Conservation (phyloP, 2,113 vertebrate genomes). For the Thalassarche chlororhynchos region DNA sequence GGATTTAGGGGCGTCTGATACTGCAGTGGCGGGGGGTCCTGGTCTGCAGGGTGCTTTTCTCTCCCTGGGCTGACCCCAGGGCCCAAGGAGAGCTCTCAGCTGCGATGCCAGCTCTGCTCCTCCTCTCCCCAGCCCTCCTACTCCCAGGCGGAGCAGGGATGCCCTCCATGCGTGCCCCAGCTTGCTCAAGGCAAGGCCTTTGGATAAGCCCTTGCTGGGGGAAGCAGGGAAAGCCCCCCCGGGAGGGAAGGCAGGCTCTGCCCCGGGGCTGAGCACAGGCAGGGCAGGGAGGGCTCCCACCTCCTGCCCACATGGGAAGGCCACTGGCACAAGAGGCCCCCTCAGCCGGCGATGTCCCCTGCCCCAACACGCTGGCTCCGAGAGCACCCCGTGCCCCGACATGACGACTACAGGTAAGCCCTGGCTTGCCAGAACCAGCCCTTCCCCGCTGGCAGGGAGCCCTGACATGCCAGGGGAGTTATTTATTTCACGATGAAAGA, state of each 20-base stretch:
- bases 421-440: slow-evolving; percentile 42
- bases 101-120: fast-evolving
- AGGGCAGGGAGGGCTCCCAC: not conserved
- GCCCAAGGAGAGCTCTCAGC: not conserved
- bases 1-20: not conserved
- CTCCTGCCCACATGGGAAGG: not conserved
- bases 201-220: not conserved
- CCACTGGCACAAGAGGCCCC: not conserved
- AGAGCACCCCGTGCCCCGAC: not conserved
- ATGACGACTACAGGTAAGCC: slow-evolving; percentile 25
- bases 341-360: not conserved
- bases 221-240: not conserved
- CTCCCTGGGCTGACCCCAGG: not conserved
- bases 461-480: slow-evolving; percentile 35
- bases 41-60: not conserved
- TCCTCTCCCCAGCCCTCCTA: not conserved
- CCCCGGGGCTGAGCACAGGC: not conserved
- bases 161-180: not conserved
- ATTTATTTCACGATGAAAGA: slow-evolving; percentile 25
- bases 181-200: not conserved
- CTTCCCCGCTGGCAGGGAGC: not conserved
- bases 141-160: not conserved
- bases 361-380: not conserved
- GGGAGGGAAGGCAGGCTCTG: not conserved
- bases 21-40: not conserved